Evolutionary conservation across 2,797 vertebrate genomes (phyloP).

Genomic region (Salarias fasciatus): DNA sequence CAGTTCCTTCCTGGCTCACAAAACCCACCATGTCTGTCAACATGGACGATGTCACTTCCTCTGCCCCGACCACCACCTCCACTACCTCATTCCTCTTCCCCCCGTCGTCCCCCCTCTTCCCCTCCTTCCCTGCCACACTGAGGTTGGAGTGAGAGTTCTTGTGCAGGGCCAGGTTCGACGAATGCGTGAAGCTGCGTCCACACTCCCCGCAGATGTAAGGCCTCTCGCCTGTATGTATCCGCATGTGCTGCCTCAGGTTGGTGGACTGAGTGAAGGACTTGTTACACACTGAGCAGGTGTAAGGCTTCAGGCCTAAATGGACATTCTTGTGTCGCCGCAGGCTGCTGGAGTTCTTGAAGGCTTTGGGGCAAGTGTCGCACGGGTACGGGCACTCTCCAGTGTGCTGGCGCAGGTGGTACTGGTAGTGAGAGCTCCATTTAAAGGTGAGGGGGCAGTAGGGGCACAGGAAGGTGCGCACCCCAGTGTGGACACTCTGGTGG

Average conservation of each 20-base stretch:
- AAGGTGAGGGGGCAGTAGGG: slow-evolving; percentile 92
- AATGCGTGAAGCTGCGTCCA: slow-evolving; percentile 92
- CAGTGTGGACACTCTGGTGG: slow-evolving; percentile 92
- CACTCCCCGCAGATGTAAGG: slow-evolving; percentile 91
- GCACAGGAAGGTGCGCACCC: slow-evolving; percentile 90
- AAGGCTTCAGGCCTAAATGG: slow-evolving; percentile 92
- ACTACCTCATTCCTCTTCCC: slow-evolving; percentile 57
- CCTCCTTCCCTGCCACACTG: slow-evolving; percentile 68
- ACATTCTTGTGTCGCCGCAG: slow-evolving; percentile 92
- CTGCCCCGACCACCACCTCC: slow-evolving; percentile 70
- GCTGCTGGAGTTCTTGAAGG: slow-evolving; percentile 95
- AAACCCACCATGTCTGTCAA: slow-evolving; percentile 86
- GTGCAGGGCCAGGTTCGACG: slow-evolving; percentile 91
- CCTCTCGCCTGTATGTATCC: slow-evolving; percentile 91
- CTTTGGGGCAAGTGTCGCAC: slow-evolving; percentile 91
- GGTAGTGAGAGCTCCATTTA: slow-evolving; percentile 95
- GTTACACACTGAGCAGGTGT: slow-evolving; percentile 87
- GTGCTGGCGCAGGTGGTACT: slow-evolving; percentile 94
- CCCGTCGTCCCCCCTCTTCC: slow-evolving; percentile 50
- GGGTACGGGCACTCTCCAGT: slow-evolving; percentile 93
- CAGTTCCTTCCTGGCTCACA: slow-evolving; percentile 79
- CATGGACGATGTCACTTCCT: slow-evolving; percentile 80
- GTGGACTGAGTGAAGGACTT: slow-evolving; percentile 94
- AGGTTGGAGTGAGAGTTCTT: slow-evolving; percentile 78
- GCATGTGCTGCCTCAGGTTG: slow-evolving; percentile 92